Evolutionary conservation across 2,888 invertebrate genomes (phyloP).

Genomic region (Iphiclides podalirius): DNA sequence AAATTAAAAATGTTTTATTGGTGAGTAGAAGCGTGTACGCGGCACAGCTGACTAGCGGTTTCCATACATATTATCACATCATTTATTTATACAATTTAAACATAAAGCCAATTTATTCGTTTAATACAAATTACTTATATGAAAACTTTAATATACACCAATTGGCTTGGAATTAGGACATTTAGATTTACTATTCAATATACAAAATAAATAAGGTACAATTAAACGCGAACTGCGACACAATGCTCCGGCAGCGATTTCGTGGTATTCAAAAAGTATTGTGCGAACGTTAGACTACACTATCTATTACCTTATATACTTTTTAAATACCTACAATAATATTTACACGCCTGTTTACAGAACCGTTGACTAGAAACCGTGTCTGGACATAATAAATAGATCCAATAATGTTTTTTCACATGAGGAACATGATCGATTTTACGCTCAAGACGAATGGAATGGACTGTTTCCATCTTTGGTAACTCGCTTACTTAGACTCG

Average conservation of each 20-base stretch:
- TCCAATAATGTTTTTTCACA: conserved; percentile 46
- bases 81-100: conserved; percentile 45
- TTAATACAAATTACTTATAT: conserved; percentile 30
- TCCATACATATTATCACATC: conserved; percentile 70
- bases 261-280: conserved; percentile 49
- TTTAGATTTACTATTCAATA: conserved; percentile 15
- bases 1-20: conserved; percentile 67
- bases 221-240: conserved; percentile 9
- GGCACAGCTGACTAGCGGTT: conserved; percentile 77
- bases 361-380: conserved; percentile 74
- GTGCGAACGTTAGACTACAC: conserved; percentile 66
- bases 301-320: conserved; percentile 54
- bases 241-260: conserved; percentile 15
- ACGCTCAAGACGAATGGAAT: conserved; percentile 47
- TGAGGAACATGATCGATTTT: conserved; percentile 49
- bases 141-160: conserved; percentile 8
- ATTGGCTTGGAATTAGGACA: conserved; percentile 3
- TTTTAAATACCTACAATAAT: conserved; percentile 59
- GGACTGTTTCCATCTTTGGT: conserved; percentile 67
- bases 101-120: conserved; percentile 32
- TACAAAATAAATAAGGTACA: conserved; percentile 29
- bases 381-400: conserved; percentile 57
- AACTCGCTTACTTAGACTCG: conserved; percentile 35
- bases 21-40: conserved; percentile 78
- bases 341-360: conserved; percentile 51